These are phyloP conservation scores for Cyphomyrus discorhynchus DNA, from an alignment of 2,113 vertebrate genomes.

Conservation along the genomic window DNA sequence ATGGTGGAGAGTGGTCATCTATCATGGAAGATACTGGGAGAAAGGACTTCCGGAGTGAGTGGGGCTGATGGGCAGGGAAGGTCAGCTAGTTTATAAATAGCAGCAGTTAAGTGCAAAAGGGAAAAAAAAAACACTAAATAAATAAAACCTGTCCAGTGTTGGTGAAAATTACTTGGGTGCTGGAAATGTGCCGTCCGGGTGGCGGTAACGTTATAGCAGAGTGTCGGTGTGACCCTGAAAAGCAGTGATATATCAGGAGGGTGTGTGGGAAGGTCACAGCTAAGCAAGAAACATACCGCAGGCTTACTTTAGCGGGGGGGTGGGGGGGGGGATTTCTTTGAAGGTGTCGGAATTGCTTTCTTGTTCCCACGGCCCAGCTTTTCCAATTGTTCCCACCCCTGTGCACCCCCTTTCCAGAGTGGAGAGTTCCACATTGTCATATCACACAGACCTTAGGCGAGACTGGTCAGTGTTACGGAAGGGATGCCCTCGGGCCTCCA, in stretches of 20 bases:
- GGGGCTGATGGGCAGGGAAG: conserved; percentile 13
- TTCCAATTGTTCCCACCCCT: neutral
- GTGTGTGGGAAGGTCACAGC: conserved; percentile 14
- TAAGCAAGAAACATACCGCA: neutral
- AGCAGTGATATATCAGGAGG: conserved; percentile 50
- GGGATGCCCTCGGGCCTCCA: neutral
- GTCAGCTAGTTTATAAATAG: conserved; percentile 17
- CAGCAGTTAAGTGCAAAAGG: conserved; percentile 7
- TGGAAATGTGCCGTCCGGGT: conserved; percentile 13
- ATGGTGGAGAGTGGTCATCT: conserved; percentile 57
- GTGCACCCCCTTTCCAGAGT: neutral
- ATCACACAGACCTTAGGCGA: neutral
- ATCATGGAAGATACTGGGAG: conserved; percentile 44
- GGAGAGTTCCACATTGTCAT: neutral
- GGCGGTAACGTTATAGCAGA: conserved; percentile 38
- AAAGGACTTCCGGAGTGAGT: conserved; percentile 34
- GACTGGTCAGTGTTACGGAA: neutral
- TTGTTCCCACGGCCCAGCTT: neutral
- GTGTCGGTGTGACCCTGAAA: conserved; percentile 35
- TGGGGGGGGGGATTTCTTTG: neutral
- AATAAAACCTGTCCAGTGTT: conserved; percentile 17
- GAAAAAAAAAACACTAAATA: conserved; percentile 8
- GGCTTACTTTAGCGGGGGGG: neutral
- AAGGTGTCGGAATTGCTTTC: neutral
- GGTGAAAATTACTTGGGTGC: neutral